A percentile compares a stretch with the other conserved stretches of the same genome.
Conservation (phyloP, 2,797 vertebrate genomes). For the Eulemur coronatus region DNA sequence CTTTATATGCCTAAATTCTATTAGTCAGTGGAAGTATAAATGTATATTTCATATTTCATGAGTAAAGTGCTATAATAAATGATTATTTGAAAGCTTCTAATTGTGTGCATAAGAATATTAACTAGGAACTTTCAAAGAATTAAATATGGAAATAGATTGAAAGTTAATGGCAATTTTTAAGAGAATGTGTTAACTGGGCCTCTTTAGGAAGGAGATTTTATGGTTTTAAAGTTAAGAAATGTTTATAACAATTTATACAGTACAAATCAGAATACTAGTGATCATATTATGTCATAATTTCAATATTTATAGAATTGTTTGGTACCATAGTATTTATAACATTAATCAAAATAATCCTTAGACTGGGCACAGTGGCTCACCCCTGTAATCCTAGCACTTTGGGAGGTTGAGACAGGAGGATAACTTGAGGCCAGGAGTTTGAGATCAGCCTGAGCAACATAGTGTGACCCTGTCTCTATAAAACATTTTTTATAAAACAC, state of each 20-base stretch:
- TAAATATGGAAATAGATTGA: background rate
- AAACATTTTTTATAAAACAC: too few species aligned
- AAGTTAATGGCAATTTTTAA: background rate
- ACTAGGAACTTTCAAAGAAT: slow-evolving; percentile 24
- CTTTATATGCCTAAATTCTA: background rate
- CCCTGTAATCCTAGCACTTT: too few species aligned
- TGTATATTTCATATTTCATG: background rate
- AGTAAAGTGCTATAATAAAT: background rate
- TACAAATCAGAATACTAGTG: background rate
- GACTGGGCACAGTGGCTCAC: too few species aligned
- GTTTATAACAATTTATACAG: background rate
- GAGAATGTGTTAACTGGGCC: background rate
- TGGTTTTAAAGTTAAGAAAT: slow-evolving; percentile 16
- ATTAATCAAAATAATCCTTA: slow-evolving; percentile 20
- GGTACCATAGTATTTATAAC: background rate
- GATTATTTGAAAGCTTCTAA: slow-evolving; percentile 16
- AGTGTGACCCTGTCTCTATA: too few species aligned
- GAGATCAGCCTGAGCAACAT: too few species aligned
- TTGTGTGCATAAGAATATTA: background rate
- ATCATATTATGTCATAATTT: slow-evolving; percentile 1
- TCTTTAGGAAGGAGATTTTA: background rate
- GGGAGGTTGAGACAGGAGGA: too few species aligned
- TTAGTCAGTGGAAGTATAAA: background rate
- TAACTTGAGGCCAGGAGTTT: too few species aligned
- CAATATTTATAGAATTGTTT: background rate